Evolutionary conservation across 2,888 invertebrate species (phyloP), one percentile per base, ranked within the genome.

Genomic region (Diachrysia chrysitis): DNA sequence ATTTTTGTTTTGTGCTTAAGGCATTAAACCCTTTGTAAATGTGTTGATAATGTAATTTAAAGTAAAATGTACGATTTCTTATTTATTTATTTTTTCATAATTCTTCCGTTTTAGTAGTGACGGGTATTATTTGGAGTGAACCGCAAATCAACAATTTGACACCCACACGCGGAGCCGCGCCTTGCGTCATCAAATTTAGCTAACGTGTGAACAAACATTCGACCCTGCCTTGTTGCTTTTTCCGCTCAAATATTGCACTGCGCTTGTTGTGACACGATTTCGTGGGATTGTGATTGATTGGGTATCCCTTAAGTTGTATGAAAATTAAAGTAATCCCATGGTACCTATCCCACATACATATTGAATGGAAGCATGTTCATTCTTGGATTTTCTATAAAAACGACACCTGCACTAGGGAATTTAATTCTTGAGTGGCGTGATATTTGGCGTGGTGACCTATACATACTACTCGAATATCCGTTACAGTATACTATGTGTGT

Each of bases 161-260:
- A 90, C 92, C 91, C 89, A 91, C 92, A 87, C 88, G 83, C 78
- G 78, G 81, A 80, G 91, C 92, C 93, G 86, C 94, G 87, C 93
- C 94, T 89, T 92, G 89, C 93, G 93, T 93, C 93, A 95, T 94
- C 94, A 94, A 95, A 94, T 95, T 95, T 94, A 92, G 93, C 93
- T 95, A 94, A 95, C 93, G 89, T 91, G 90, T 92, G 87, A 87
- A 92, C 93, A 93, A 93, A 94, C 93, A 94, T 88, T 88, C 85
- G 90, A 91, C 94, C 93, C 88, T 90, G 90, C 91, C 91, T 92
- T 84, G 90, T 89, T 86, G 90, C 89, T 88, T 91, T 90, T 92
- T 89, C 89, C 90, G 87, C 80, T 83, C 92, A 92, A 92, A 93
- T 90, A 93, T 90, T 91, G 89, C 90, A 91, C 79, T 90, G 84